Evolutionary conservation across 1,140 invertebrate genomes (phyloP).

Genomic region (Caenorhabditis inopinata): DNA sequence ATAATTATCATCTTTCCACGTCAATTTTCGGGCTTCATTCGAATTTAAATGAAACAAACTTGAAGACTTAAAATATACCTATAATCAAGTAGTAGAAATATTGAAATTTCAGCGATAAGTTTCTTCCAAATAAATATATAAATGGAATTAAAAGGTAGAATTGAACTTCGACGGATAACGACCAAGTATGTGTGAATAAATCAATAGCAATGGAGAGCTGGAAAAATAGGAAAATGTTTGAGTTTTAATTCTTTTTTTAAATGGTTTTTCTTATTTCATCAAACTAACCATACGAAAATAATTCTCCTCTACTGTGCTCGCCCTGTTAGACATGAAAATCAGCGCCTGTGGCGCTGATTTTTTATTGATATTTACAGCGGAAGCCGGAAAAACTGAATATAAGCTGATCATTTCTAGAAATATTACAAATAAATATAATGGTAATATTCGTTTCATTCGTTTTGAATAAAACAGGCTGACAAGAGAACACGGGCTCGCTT

Average conservation of each 20-base stretch:
- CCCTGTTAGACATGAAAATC: not conserved
- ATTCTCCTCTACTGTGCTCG: not conserved
- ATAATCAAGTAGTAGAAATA: not conserved
- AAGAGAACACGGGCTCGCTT: not conserved
- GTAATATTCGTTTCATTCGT: not conserved
- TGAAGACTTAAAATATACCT: not conserved
- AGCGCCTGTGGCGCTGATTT: not conserved
- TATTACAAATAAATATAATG: not conserved
- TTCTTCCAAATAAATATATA: not conserved
- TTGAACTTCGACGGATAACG: slow-evolving; percentile 24
- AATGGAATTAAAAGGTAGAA: slow-evolving; percentile 18
- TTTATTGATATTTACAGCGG: not conserved
- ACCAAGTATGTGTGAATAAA: slow-evolving; percentile 33
- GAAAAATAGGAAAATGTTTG: too few relatives aligned
- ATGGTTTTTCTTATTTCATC: not conserved
- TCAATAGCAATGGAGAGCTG: not conserved
- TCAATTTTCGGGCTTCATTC: too few relatives aligned
- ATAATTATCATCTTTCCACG: too few relatives aligned
- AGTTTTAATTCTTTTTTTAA: too few relatives aligned
- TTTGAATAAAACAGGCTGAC: not conserved
- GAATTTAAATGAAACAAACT: too few relatives aligned
- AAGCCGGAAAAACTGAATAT: not conserved
- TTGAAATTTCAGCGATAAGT: not conserved
- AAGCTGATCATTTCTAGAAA: not conserved
- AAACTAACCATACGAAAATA: slow-evolving; percentile 28